phyloP scores from a whole-genome alignment of 2,797 vertebrate species.

The Catharus ustulatus region DNA sequence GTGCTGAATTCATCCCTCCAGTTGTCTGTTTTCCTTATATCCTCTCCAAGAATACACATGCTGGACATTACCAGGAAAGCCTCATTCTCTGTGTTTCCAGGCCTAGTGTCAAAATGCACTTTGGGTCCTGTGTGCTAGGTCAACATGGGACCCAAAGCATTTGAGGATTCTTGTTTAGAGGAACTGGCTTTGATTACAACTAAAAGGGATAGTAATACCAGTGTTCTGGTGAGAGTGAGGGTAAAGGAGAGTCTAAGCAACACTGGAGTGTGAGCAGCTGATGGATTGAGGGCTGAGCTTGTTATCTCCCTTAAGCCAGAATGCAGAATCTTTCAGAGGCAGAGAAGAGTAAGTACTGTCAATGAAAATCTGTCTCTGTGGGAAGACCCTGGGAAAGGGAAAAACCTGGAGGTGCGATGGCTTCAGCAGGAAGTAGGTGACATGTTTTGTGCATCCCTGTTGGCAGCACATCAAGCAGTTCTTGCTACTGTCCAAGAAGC shows the following conservation, averaged over 20 bases:
- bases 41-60: background rate
- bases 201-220: background rate
- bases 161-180: background rate
- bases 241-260: background rate
- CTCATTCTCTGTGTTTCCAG: background rate
- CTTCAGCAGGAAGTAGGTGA: background rate
- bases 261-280: background rate
- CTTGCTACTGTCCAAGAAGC: conserved; percentile 91
- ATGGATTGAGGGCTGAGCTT: background rate
- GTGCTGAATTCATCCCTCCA: background rate
- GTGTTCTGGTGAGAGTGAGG: background rate
- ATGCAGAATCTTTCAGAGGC: background rate
- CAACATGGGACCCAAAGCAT: background rate
- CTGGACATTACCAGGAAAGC: background rate
- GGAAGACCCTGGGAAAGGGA: background rate
- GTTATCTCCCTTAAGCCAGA: background rate
- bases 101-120: background rate
- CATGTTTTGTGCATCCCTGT: background rate
- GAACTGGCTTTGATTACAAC: background rate
- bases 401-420: background rate
- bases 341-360: background rate
- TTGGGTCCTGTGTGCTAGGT: background rate
- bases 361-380: background rate
- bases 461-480: conserved; percentile 94
- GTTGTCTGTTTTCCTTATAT: background rate